Base-by-base conservation (phyloP, 2,797 vertebrate species). In the Circus cinereus region DNA sequence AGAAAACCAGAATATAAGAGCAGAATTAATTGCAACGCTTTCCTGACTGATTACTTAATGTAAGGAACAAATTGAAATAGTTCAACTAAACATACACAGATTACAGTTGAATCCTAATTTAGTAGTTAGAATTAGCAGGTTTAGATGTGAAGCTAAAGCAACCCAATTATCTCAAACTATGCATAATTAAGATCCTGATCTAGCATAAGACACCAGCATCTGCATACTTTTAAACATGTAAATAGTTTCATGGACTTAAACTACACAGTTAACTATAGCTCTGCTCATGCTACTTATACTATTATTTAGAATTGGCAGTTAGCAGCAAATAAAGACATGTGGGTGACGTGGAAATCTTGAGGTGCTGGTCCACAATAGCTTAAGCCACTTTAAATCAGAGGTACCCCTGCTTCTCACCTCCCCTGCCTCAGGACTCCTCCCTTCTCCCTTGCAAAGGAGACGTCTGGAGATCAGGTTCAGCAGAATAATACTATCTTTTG, bases 161-260 rank as follows among this genome's bases (percentile, higher is more conserved):
- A 85, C 64, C 22, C 45, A 92, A 85, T 97, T 95, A 94, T 50
- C 88, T 88, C 65, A 70, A 85, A 88, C 63, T 73, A 69, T 30
- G 26, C 54, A 34, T 84, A 93, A 95, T 93, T 93, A 93, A 79
- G 83, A 82, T 82, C 94, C 80, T 95, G 94, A 94, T 77, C 74
- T 85, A 85, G 95, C 94, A 96, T 92, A 90, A 94, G 70, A 92
- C 54, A 92, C 24, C 24, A 50, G 43, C 34, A 95, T 95, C 50
- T 94, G 51, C 72, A 68, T 74, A 72, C 34, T 93, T 94, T 93
- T 57, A 84, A 88, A 79, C 20, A 72, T 8, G 10, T 48, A 47
- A 92, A 21, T 88, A 85, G 75, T 47, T 78, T 68, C 8, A 57
- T 12, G 36, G 54, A 72, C 43, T 78, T 88, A 81, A 94, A 79